phyloP scores from a whole-genome alignment of 2,797 vertebrate species.

The Periophthalmus magnuspinnatus region DNA sequence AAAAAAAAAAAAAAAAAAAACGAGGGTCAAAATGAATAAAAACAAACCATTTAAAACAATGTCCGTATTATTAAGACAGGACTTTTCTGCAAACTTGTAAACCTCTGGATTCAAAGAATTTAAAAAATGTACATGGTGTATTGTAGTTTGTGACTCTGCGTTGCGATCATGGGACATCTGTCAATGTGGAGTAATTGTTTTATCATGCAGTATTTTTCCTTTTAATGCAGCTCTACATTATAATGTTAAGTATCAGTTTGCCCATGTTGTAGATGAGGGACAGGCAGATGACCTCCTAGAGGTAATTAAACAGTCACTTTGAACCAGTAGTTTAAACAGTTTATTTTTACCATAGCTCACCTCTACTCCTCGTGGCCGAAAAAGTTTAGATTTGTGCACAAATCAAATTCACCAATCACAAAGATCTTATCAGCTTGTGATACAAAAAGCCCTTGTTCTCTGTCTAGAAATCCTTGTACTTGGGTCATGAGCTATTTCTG shows the following conservation, averaged over 20 bases:
- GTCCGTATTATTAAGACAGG: constrained; percentile 6
- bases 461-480: constrained; percentile 29
- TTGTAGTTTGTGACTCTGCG: background rate
- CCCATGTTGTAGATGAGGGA: background rate
- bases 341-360: background rate
- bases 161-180: background rate
- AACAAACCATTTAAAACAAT: constrained; percentile 29
- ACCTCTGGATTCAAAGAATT: constrained; percentile 29
- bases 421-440: constrained; percentile 13
- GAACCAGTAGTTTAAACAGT: no score
- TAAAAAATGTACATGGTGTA: background rate
- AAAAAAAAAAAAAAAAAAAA: background rate
- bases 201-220: background rate
- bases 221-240: background rate
- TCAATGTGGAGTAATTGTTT: background rate
- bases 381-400: constrained; percentile 5
- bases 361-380: background rate
- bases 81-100: constrained; percentile 30
- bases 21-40: constrained; percentile 13
- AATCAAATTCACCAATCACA: constrained; percentile 13
- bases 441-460: constrained; percentile 24
- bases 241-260: no score
- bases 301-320: background rate
- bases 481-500: constrained; percentile 23
- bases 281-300: background rate